A percentile compares a stretch with the other conserved stretches of the same genome.
These are phyloP conservation scores for Amblyraja radiata DNA, from an alignment of 2,797 vertebrate genomes.

Conservation along the genomic window DNA sequence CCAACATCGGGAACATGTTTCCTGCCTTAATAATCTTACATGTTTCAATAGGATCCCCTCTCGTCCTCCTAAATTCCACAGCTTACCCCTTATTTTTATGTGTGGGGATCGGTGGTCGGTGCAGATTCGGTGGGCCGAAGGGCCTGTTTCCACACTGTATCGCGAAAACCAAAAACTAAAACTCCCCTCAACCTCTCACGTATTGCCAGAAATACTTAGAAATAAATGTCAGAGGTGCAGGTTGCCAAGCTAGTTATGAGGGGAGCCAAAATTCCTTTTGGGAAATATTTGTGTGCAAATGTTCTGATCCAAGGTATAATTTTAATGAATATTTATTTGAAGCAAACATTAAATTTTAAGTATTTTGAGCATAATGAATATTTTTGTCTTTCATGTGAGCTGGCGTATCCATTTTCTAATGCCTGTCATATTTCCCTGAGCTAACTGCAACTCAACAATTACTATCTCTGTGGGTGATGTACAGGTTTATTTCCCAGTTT, in stretches of 20 bases:
- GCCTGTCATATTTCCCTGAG: background rate
- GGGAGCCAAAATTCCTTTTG: background rate
- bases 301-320: background rate
- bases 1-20: no score
- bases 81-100: no score
- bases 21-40: no score
- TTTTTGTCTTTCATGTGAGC: background rate
- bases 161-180: no score
- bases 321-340: background rate
- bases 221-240: background rate
- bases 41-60: no score
- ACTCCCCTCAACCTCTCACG: no score
- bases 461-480: no score
- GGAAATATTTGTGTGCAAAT: background rate
- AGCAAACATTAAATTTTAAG: background rate
- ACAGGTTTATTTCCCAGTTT: background rate
- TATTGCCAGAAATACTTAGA: background rate
- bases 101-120: no score
- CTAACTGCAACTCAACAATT: background rate
- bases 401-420: background rate
- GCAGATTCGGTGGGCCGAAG: no score
- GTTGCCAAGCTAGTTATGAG: background rate
- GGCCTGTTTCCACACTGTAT: no score
- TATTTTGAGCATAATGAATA: background rate
- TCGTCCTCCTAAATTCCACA: no score